A percentile compares a stretch with the other conserved stretches of the same genome.
These are phyloP conservation scores for Diadumene lineata DNA, from an alignment of 92 coral and sea anemone genomes.

Conservation along the genomic window DNA sequence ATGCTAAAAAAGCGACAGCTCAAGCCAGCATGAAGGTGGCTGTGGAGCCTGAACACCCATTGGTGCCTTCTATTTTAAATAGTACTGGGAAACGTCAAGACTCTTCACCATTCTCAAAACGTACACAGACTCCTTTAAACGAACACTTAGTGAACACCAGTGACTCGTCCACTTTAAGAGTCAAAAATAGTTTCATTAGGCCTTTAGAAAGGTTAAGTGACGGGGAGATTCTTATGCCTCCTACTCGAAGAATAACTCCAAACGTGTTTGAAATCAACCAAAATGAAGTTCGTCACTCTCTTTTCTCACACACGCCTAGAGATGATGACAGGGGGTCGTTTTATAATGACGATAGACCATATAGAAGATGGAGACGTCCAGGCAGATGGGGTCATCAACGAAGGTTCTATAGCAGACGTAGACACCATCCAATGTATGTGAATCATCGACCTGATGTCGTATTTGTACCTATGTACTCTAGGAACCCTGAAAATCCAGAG, in stretches of 20 bases:
- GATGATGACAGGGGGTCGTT: slow-evolving; percentile 26
- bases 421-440: slow-evolving; percentile 3
- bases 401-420: background rate
- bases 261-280: slow-evolving; percentile 48
- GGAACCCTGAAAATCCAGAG: slow-evolving; percentile 40
- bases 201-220: slow-evolving; percentile 24
- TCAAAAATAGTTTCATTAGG: slow-evolving; percentile 26
- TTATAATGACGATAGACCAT: slow-evolving; percentile 18
- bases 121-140: background rate
- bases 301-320: background rate
- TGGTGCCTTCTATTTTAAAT: background rate
- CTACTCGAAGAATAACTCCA: slow-evolving; percentile 26
- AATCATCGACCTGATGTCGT: slow-evolving; percentile 13
- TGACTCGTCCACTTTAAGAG: slow-evolving; percentile 12
- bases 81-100: background rate
- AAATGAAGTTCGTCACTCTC: slow-evolving; percentile 30
- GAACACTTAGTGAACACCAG: background rate
- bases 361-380: slow-evolving; percentile 19
- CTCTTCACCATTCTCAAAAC: background rate
- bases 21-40: background rate
- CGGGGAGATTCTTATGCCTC: slow-evolving; percentile 27
- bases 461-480: slow-evolving; percentile 29
- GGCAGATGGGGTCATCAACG: slow-evolving; percentile 6
- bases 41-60: background rate
- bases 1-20: background rate